Percentiles rank a stretch among this genome's conserved stretches.
Evolutionary conservation across 2,888 invertebrate genomes (phyloP).

Genomic region (Corythucha ciliata): DNA sequence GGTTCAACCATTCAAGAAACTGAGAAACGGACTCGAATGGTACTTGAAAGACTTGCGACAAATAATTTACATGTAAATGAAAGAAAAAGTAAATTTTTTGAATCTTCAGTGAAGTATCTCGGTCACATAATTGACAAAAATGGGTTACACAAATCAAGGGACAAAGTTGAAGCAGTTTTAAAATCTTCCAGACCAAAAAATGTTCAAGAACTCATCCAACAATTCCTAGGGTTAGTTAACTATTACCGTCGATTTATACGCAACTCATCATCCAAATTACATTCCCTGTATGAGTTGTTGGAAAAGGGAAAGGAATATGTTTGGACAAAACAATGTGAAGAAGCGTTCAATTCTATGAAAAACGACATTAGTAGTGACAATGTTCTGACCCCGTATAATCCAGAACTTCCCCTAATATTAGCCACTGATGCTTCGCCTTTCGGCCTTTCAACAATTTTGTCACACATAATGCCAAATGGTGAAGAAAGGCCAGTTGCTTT

Average conservation of each 20-base stretch:
- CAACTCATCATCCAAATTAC: conserved; percentile 3
- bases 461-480: conserved; percentile 3
- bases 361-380: conserved; percentile 5
- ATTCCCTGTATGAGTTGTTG: conserved; percentile 12
- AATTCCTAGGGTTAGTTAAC: conserved; percentile 17
- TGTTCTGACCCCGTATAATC: conserved; percentile 8
- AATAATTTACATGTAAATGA: too few relatives aligned
- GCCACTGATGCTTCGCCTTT: conserved; percentile 16
- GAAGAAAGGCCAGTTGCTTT: conserved; percentile 9
- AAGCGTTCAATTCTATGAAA: conserved; percentile 5
- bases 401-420: conserved; percentile 11
- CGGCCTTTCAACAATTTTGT: conserved; percentile 11
- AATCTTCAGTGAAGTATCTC: too few relatives aligned
- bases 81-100: too few relatives aligned
- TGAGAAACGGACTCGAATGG: too few relatives aligned
- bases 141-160: too few relatives aligned
- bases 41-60: too few relatives aligned
- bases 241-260: conserved; percentile 13
- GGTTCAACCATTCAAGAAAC: too few relatives aligned
- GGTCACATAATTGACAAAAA: too few relatives aligned
- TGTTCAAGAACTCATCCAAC: too few relatives aligned
- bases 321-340: conserved; percentile 1
- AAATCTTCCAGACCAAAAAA: too few relatives aligned
- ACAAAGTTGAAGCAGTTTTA: too few relatives aligned
- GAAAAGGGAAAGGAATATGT: background rate